These are phyloP conservation scores for Sparus aurata DNA, from an alignment of 2,797 vertebrate species.

Conservation along the genomic window DNA sequence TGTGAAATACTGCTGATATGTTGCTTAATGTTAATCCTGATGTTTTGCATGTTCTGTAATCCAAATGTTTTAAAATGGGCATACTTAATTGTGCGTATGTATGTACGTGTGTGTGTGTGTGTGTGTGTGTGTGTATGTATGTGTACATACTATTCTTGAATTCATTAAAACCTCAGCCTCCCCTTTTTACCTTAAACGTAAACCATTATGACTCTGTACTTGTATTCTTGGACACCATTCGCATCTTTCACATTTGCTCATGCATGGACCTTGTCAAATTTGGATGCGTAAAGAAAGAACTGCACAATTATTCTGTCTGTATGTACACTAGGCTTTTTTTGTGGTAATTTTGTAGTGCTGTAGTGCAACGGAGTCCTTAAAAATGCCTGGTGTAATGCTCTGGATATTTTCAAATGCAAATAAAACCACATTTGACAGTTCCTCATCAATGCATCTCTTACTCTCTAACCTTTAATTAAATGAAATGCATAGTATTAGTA, in stretches of 20 bases:
- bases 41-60: constrained; percentile 53
- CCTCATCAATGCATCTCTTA: neutral
- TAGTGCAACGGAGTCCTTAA: constrained; percentile 21
- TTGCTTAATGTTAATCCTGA: constrained; percentile 33
- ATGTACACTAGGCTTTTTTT: neutral
- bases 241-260: constrained; percentile 26
- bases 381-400: constrained; percentile 10
- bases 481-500: neutral
- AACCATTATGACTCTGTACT: constrained; percentile 38
- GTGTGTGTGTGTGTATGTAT: constrained; percentile 4
- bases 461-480: neutral
- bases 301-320: constrained; percentile 10
- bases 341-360: constrained; percentile 36
- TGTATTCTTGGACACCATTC: constrained; percentile 42
- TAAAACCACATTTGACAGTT: constrained; percentile 33
- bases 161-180: constrained; percentile 25
- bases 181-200: neutral
- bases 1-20: constrained; percentile 4
- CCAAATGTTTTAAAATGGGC: neutral
- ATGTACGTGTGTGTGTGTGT: constrained; percentile 20
- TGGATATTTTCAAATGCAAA: constrained; percentile 26
- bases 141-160: constrained; percentile 43
- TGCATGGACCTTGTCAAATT: neutral
- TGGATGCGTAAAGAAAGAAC: constrained; percentile 1
- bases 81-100: neutral